A percentile compares a stretch with the other conserved stretches of the same genome.
phyloP scores from a whole-genome alignment of 1,140 invertebrate genomes.

The Micrasema longulum region DNA sequence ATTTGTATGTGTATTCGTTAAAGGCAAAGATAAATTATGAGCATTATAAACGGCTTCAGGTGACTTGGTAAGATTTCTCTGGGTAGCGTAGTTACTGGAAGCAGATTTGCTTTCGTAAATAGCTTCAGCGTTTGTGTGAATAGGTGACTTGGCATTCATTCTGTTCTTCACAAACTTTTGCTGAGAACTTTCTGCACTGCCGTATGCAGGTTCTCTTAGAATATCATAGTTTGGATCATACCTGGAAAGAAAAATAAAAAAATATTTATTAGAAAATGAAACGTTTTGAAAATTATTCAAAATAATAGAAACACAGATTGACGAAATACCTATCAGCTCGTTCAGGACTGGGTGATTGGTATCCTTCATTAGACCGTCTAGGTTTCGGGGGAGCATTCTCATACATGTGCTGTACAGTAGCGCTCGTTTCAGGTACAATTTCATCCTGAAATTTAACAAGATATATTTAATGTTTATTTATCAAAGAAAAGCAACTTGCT shows the following conservation, averaged over 20 bases:
- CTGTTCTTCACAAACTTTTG: constrained; percentile 33
- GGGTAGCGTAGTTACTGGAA: constrained; percentile 45
- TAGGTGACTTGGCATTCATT: constrained; percentile 39
- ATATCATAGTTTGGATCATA: constrained; percentile 68
- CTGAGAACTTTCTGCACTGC: constrained; percentile 58
- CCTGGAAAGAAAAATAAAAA: constrained; percentile 56
- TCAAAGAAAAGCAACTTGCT: too few relatives aligned
- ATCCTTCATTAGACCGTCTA: constrained; percentile 78
- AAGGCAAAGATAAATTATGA: constrained; percentile 63
- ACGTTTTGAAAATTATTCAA: too few relatives aligned
- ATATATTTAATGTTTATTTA: too few relatives aligned
- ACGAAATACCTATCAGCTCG: constrained; percentile 60
- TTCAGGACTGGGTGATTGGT: constrained; percentile 77
- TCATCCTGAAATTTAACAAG: constrained; percentile 44
- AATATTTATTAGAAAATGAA: background rate
- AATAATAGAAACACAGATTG: background rate
- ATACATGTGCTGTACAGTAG: constrained; percentile 78
- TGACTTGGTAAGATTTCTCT: constrained; percentile 47
- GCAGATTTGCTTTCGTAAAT: constrained; percentile 49
- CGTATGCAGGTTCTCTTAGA: constrained; percentile 65
- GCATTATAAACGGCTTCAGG: constrained; percentile 58
- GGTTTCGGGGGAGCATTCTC: constrained; percentile 92
- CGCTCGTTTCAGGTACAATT: constrained; percentile 61
- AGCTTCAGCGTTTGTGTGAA: constrained; percentile 33
- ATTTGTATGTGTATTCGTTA: constrained; percentile 62